Evolutionary conservation across 2,113 vertebrate species (phyloP).

Genomic region (Spheniscus mendiculus): DNA sequence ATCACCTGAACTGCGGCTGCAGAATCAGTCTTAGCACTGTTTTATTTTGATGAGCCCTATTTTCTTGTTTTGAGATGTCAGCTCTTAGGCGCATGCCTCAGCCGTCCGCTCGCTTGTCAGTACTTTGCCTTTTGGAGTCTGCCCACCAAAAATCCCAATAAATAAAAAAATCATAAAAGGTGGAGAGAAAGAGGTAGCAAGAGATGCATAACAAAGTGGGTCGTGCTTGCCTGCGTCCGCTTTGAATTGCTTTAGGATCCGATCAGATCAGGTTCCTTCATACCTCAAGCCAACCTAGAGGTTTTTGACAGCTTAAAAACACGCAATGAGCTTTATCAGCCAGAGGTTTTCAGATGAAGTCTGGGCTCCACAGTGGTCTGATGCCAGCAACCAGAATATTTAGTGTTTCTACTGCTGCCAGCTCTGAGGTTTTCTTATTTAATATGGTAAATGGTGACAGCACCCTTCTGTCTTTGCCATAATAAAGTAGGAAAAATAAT

Average conservation of each 20-base stretch:
- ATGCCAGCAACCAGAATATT: background rate
- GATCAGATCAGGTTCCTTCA: background rate
- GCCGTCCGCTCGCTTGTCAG: background rate
- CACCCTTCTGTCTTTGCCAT: background rate
- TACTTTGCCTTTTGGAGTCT: background rate
- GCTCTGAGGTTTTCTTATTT: background rate
- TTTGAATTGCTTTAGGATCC: background rate
- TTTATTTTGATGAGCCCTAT: background rate
- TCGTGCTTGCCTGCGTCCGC: rapidly evolving
- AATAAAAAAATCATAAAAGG: background rate
- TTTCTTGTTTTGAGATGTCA: background rate
- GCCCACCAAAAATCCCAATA: background rate
- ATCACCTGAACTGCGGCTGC: background rate
- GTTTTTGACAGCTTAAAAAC: background rate
- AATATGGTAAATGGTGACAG: background rate
- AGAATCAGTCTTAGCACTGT: background rate
- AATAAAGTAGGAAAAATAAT: background rate
- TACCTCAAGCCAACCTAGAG: background rate
- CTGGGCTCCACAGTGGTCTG: background rate
- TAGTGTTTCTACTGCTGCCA: background rate
- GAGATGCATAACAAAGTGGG: background rate
- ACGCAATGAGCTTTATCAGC: background rate
- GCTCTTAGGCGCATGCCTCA: rapidly evolving
- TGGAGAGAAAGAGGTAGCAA: background rate
- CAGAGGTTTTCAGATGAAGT: background rate